Conservation (phyloP, 2,797 vertebrate genomes). For the Melanitta fusca region DNA sequence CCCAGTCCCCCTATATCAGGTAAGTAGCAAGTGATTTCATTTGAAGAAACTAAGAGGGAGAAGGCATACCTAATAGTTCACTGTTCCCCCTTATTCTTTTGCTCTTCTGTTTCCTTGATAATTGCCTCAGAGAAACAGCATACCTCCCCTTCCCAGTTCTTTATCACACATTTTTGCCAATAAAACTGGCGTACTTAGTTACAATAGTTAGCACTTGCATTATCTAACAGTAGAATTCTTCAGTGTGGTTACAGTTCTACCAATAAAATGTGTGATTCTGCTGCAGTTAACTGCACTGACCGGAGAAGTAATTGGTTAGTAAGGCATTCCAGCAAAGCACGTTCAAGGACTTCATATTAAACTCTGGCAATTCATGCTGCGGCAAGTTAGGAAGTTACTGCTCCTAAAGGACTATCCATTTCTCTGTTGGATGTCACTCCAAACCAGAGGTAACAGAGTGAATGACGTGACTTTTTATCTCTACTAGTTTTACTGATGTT, state of each 20-base stretch:
- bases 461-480: not conserved
- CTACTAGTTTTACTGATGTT: not conserved
- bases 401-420: not conserved
- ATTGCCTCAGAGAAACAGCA: not conserved
- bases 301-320: not conserved
- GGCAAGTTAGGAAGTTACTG: not conserved
- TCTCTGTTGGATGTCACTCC: not conserved
- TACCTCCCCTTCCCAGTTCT: not conserved
- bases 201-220: not conserved
- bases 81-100: not conserved
- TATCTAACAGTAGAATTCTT: not conserved
- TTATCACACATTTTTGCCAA: not conserved
- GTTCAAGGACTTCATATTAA: not conserved
- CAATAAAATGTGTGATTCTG: not conserved
- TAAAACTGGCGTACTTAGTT: not conserved
- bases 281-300: not conserved
- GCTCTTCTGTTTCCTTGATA: not conserved
- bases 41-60: not conserved
- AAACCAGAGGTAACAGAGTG: not conserved
- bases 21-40: not conserved
- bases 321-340: not conserved
- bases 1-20: not conserved
- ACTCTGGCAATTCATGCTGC: not conserved
- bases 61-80: not conserved
- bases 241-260: not conserved